Evolutionary conservation across 1,140 invertebrate genomes (phyloP).

Genomic region (Ceratosolen solmsi): DNA sequence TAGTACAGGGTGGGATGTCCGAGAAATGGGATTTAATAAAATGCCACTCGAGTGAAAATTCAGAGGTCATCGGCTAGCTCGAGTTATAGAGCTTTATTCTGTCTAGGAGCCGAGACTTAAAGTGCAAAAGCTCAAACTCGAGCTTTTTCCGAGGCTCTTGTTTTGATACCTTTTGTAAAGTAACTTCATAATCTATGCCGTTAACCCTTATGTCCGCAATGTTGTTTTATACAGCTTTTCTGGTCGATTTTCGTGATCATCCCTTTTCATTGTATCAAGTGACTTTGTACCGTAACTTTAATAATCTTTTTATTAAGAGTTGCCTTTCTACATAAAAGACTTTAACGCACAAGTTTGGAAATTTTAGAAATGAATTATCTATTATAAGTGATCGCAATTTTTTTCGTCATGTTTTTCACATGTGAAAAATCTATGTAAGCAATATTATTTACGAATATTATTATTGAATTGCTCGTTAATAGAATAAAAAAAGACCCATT

Average conservation of each 20-base stretch:
- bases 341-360: background rate
- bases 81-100: constrained; percentile 3
- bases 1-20: background rate
- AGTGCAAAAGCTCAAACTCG: constrained; percentile 35
- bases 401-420: background rate
- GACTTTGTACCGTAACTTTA: background rate
- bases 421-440: background rate
- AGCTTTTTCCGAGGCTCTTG: constrained; percentile 40
- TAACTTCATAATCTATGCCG: constrained; percentile 37
- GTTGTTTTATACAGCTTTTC: constrained; percentile 40
- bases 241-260: constrained; percentile 32
- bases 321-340: background rate
- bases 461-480: no score
- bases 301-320: constrained; percentile 20
- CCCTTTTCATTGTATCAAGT: constrained; percentile 26
- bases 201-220: constrained; percentile 21
- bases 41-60: constrained; percentile 43
- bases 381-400: background rate
- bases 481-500: no score
- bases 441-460: background rate
- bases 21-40: constrained; percentile 37
- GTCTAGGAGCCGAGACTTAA: constrained; percentile 8
- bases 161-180: constrained; percentile 43
- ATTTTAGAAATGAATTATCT: background rate
- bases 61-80: constrained; percentile 25